Percentiles rank a stretch among this genome's conserved stretches.
These are phyloP conservation scores for Hestina assimilis DNA, from an alignment of 1,140 invertebrate genomes.

Conservation along the genomic window DNA sequence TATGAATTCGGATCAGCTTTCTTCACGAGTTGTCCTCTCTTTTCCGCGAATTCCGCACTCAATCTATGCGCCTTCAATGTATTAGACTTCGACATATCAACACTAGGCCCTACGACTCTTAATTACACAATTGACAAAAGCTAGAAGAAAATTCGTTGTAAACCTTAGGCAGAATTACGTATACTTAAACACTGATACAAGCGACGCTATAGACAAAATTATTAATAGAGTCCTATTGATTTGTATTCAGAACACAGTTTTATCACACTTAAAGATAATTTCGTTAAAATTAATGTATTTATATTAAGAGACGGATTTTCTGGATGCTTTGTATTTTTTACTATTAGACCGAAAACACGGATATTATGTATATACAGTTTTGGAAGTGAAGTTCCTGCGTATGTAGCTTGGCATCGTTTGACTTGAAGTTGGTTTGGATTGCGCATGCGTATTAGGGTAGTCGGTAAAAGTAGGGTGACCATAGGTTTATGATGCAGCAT, in stretches of 20 bases:
- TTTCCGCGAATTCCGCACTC: conserved; percentile 70
- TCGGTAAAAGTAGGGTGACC: conserved; percentile 2
- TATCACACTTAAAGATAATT: conserved; percentile 4
- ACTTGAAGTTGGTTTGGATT: conserved; percentile 46
- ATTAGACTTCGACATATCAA: conserved; percentile 68
- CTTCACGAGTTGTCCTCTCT: conserved; percentile 59
- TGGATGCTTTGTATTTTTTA: conserved; percentile 60
- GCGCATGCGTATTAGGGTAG: conserved; percentile 63
- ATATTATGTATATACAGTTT: conserved; percentile 71
- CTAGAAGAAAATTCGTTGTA: conserved; percentile 54
- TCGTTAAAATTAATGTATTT: conserved; percentile 20
- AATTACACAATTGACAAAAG: conserved; percentile 5
- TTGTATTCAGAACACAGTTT: conserved; percentile 30
- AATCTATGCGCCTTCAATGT: conserved; percentile 70
- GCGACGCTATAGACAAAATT: conserved; percentile 59
- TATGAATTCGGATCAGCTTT: conserved; percentile 68
- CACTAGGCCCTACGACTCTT: conserved; percentile 14
- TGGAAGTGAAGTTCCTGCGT: conserved; percentile 61
- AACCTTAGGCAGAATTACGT: conserved; percentile 42
- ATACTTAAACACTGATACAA: conserved; percentile 34
- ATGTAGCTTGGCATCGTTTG: conserved; percentile 53
- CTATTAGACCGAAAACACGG: conserved; percentile 51
- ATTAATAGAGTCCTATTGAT: conserved; percentile 69
- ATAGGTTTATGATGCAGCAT: neutral
- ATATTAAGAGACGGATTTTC: conserved; percentile 56